Base-by-base conservation (phyloP, 2,113 vertebrate genomes). In the Lophochroa leadbeateri region DNA sequence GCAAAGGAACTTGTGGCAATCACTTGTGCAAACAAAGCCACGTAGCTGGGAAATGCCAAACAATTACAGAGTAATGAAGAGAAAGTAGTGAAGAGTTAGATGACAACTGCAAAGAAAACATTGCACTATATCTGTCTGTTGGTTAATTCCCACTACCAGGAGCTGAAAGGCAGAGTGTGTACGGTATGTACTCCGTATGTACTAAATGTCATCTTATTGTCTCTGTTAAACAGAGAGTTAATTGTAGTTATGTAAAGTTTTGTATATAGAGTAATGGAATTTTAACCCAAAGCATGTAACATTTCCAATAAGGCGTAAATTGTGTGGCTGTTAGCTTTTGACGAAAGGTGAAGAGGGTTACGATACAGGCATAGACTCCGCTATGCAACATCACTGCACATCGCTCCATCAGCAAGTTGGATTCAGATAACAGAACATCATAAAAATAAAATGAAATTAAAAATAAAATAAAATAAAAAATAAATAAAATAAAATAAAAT, bases 11-110 rank as follows among this genome's bases (percentile, higher is more conserved):
- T 86, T 63, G 72, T 91, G 93, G 88, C 82, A 94, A 93, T 96
- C 91, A 60, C 96, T 96, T 94, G 97, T 96, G 95, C 96, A 97
- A 97, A 96, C 97, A 96, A 96, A 96, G 87, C 75, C 96, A 91
- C 17, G 0, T 96, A 94, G 93, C 93, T 70, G 91, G 96, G 86
- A 97, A 98, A 97, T 96, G 93, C 95, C 96, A 97, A 93, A 97
- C 90, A 96, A 97, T 98, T 97, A 97, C 95, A 96, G 92, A 95
- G 78, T 95, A 95, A 97, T 96, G 97, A 97, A 94, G 70, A 96
- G 95, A 91, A 95, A 93, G 91, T 69, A 93, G 93, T 52, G 55
- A 24, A 43, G 90, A 96, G 84, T 85, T 78, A 76, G 80, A 81
- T 71, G 81, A 96, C 70, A 93, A 94, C 50, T 71, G 89, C 69